Evolutionary conservation across 2,113 vertebrate species (phyloP), one percentile per base, ranked within the genome.

Genomic region (Melozone crissalis): DNA sequence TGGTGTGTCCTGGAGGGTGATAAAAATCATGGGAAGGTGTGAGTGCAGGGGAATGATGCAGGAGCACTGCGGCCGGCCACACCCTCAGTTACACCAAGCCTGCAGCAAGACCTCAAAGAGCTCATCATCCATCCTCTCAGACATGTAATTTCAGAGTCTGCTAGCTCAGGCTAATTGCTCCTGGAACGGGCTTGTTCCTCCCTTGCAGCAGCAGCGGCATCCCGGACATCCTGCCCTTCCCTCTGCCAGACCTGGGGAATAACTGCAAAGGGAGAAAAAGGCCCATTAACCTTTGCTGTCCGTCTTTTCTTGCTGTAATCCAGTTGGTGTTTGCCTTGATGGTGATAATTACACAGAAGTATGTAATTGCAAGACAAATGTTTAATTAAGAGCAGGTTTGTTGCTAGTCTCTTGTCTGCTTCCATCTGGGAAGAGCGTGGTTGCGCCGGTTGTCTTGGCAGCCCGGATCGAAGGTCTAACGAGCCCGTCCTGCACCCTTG

Each of bases 381-480:
- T 94, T 96, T 90, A 94, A 96, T 92, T 92, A 93, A 77, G 91
- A 96, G 84, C 9, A 8, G 55, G 81, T 96, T 94, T 91, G 74
- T 72, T 19, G 39, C 84, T 93, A 16, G 68, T 86, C 55, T 94
- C 80, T 91, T 77, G 47, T 86, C 91, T 95, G 87, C 72, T 96
- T 89, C 94, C 84, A 92, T 90, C 89, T 94, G 93, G 84, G 66
- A 58, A 8, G 51, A 89, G 47, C 1, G 1, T 43, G 84, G 84
- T 24, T 54, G 28, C 28, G 75, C 51, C 0, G 4, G 63, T 65
- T 2, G 15, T 55, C 79, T 85, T 55, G 83, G 93, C 67, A 93
- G 83, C 54, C 79, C 59, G 55, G 76, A 77, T 43, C 3, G 0
- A 86, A 58, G 84, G 59, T 58, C 84, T 74, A 65, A 37, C 0